Conservation (phyloP, 2,888 invertebrate genomes). For the Leucania comma region DNA sequence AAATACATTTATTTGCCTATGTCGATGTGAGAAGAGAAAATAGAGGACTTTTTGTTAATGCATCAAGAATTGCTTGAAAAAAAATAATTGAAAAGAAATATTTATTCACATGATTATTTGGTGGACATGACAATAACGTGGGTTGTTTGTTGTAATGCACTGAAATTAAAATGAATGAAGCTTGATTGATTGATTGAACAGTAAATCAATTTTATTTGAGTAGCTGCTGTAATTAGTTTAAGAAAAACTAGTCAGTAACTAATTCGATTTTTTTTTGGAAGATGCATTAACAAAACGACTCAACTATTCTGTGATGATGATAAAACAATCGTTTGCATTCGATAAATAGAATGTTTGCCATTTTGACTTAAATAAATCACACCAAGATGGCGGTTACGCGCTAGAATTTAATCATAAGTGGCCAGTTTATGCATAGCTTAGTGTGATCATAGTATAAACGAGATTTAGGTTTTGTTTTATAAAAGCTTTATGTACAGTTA, state of each 20-base stretch:
- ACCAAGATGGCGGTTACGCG: constrained; percentile 78
- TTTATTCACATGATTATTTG: constrained; percentile 3
- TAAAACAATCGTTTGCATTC: constrained; percentile 77
- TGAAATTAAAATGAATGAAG: constrained; percentile 20
- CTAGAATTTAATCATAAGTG: constrained; percentile 76
- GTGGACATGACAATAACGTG: constrained; percentile 45
- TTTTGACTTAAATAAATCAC: constrained; percentile 71
- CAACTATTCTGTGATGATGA: constrained; percentile 84
- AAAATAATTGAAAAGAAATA: not conserved
- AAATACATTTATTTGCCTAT: constrained; percentile 76
- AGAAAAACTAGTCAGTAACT: not conserved
- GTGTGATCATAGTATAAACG: constrained; percentile 84
- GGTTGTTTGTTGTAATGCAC: constrained; percentile 15
- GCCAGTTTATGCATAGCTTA: constrained; percentile 86
- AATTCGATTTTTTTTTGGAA: constrained; percentile 7
- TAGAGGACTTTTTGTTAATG: constrained; percentile 74
- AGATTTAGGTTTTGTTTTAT: constrained; percentile 88
- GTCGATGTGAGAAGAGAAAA: constrained; percentile 77
- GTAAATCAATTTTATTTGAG: constrained; percentile 7
- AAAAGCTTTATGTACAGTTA: constrained; percentile 89
- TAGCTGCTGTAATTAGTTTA: not conserved
- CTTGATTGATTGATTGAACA: not conserved
- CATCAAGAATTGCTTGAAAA: constrained; percentile 48
- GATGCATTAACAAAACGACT: constrained; percentile 75
- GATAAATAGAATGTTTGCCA: constrained; percentile 76